These are phyloP conservation scores for Esox lucius DNA, from an alignment of 2,797 vertebrate genomes.

Conservation along the genomic window DNA sequence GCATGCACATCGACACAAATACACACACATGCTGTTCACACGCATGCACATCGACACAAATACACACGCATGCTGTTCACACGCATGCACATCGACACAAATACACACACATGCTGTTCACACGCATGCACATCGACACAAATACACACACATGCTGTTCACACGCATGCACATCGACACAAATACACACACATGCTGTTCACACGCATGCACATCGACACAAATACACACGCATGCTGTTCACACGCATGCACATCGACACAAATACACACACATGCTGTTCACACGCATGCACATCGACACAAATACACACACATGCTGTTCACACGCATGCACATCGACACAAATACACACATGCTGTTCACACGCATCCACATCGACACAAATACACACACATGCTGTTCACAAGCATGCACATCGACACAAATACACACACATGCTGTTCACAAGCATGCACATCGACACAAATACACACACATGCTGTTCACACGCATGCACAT, in stretches of 20 bases:
- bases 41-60: conserved; percentile 2
- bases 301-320: neutral
- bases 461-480: too few species aligned
- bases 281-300: neutral
- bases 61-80: neutral
- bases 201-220: neutral
- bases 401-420: too few species aligned
- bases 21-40: conserved; percentile 6
- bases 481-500: too few species aligned
- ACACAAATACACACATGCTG: too few species aligned
- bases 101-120: neutral
- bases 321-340: too few species aligned
- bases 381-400: too few species aligned
- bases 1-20: neutral
- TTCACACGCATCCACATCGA: too few species aligned
- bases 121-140: neutral
- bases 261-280: too few species aligned
- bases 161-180: neutral
- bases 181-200: neutral
- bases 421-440: conserved; percentile 1
- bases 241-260: neutral
- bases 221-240: neutral
- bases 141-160: neutral
- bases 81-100: neutral
- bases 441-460: too few species aligned